Evolutionary conservation across 1,140 invertebrate species (phyloP).

Genomic region (Luehdorfia chinensis): DNA sequence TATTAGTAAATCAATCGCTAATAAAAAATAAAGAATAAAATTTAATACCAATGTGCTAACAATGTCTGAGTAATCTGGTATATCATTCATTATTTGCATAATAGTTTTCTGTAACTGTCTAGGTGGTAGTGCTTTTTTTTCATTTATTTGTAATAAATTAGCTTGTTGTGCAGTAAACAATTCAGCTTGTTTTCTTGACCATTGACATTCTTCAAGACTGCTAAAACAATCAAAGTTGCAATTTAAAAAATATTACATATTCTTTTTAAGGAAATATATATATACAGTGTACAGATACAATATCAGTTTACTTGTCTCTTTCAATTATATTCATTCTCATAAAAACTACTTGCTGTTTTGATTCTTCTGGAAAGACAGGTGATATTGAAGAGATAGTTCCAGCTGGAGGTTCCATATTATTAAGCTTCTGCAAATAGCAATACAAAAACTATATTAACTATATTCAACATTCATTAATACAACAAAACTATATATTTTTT

Average conservation of each 20-base stretch:
- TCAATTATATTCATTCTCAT: slow-evolving; percentile 65
- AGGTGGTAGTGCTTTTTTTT: slow-evolving; percentile 86
- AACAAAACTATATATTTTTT: too few species aligned
- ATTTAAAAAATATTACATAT: slow-evolving; percentile 11
- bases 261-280: slow-evolving; percentile 1
- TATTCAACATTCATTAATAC: too few species aligned
- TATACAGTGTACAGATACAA: not conserved
- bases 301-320: slow-evolving; percentile 64
- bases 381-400: slow-evolving; percentile 27
- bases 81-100: slow-evolving; percentile 85
- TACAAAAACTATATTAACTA: slow-evolving; percentile 13
- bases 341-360: slow-evolving; percentile 56
- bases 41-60: too few species aligned
- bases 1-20: too few species aligned
- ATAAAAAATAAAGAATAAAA: too few species aligned
- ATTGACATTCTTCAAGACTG: slow-evolving; percentile 79
- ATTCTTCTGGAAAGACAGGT: slow-evolving; percentile 45
- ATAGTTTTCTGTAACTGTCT: slow-evolving; percentile 86
- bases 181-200: slow-evolving; percentile 92
- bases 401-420: slow-evolving; percentile 55
- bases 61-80: slow-evolving; percentile 90
- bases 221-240: slow-evolving; percentile 33
- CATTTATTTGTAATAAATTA: slow-evolving; percentile 87
- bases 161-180: slow-evolving; percentile 92
- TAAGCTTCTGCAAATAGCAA: slow-evolving; percentile 58